Base-by-base conservation (phyloP, 1,140 invertebrate genomes). In the Drosophila tropicalis region DNA sequence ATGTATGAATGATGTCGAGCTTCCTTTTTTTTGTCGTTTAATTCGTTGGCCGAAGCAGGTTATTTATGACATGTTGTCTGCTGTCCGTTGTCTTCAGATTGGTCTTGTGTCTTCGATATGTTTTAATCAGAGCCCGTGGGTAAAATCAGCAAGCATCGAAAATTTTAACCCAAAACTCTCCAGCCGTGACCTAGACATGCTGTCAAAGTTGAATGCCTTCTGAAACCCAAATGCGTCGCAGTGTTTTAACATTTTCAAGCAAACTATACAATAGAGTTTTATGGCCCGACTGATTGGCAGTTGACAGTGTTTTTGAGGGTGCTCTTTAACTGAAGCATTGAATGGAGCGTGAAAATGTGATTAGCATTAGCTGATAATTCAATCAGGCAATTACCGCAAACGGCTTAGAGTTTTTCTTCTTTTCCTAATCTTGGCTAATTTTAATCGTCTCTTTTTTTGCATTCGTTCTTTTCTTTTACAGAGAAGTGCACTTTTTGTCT, bases 401-500 rank as follows among this genome's bases (percentile, higher is more conserved):
- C 81, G 56, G 51, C 9, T 36, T 12, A 9, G 29, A 29, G 29
- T 10, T 9, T 9, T 36, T 12, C 10, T 13, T 13, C 36, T 39
- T 3, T 39, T 39, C 36, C 4, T 39, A 4, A 13, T 12, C 15
- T 3, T 57, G 32, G 10, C 55, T 17, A 25, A 34, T 47, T 25
- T 6, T 62, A 61, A 65, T 34, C 9, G 32, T 36, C 58, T 67
- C 67, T 56, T 10, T 32, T 32, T 44, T 55, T 32, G 10, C 64
- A 54, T 40, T 47, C 44, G 34, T 69, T 73, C 57, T 25, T 71
- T 54, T 39, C 6, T 68, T 47, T 10, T 41, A 75, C 84, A 91
- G 90, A 91, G 87, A 91, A 90, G 84, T 85, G 87, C 90, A 81
- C 71, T 91, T 79, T 86, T 90, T 70, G 75, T 90, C 54, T 74